Conservation (phyloP, 2,888 invertebrate genomes). For the Amphipoea lucens region DNA sequence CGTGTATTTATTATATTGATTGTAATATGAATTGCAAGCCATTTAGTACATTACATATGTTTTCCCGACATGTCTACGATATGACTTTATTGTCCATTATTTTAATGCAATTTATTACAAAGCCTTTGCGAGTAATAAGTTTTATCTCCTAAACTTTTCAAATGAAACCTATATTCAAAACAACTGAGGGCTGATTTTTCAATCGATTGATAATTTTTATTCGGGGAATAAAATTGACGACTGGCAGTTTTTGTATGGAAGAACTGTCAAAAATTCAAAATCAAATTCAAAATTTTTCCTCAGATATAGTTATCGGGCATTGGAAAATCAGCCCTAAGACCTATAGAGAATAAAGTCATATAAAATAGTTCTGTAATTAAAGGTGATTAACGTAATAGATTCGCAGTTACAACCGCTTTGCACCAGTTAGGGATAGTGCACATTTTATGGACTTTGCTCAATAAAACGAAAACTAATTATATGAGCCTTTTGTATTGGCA, state of each 20-base stretch:
- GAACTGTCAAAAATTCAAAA: too few relatives aligned
- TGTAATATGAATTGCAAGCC: conserved; percentile 52
- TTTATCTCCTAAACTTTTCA: background rate
- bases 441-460: conserved; percentile 52
- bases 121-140: background rate
- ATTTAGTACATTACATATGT: conserved; percentile 29
- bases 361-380: conserved; percentile 22
- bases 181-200: background rate
- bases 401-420: conserved; percentile 22
- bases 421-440: conserved; percentile 46
- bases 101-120: conserved; percentile 19
- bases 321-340: background rate
- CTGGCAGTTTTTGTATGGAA: too few relatives aligned
- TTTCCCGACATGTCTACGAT: conserved; percentile 8
- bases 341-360: background rate
- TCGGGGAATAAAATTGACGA: too few relatives aligned
- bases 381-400: conserved; percentile 41
- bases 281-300: too few relatives aligned
- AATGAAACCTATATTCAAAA: background rate
- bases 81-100: conserved; percentile 30
- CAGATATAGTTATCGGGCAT: too few relatives aligned
- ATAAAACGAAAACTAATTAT: conserved; percentile 61
- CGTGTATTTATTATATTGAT: conserved; percentile 61
- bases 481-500: conserved; percentile 42
- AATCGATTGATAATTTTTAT: too few relatives aligned